phyloP scores from a whole-genome alignment of 2,113 vertebrate species.

The Fregata magnificens region DNA sequence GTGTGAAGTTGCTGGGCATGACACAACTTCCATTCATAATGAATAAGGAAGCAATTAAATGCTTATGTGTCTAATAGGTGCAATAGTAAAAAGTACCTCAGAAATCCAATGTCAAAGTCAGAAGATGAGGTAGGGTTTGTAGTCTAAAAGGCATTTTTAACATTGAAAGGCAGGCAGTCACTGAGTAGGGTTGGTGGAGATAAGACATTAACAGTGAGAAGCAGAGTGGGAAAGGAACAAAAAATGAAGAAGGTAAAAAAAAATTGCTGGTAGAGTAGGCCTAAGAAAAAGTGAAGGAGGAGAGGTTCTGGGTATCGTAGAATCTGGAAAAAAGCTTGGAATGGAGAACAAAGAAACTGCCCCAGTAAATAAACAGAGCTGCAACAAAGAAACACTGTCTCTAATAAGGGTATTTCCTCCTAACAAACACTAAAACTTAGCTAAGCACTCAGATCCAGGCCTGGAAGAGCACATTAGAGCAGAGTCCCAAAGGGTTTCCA shows the following conservation, averaged over 20 bases:
- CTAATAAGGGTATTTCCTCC: background rate
- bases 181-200: background rate
- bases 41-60: background rate
- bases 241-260: background rate
- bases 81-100: background rate
- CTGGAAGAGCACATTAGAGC: background rate
- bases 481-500: background rate
- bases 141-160: background rate
- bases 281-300: background rate
- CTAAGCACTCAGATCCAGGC: background rate
- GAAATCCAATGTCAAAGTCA: background rate
- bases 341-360: background rate
- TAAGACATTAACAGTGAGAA: background rate
- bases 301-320: background rate
- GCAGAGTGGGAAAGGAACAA: background rate
- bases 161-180: background rate
- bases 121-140: background rate
- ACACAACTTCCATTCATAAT: background rate
- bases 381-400: background rate
- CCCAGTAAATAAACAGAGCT: background rate
- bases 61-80: background rate
- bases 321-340: background rate
- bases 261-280: background rate
- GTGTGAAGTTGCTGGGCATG: background rate
- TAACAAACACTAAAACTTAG: background rate